Base-by-base conservation (phyloP, 2,113 vertebrate species). In the Chionomys nivalis region DNA sequence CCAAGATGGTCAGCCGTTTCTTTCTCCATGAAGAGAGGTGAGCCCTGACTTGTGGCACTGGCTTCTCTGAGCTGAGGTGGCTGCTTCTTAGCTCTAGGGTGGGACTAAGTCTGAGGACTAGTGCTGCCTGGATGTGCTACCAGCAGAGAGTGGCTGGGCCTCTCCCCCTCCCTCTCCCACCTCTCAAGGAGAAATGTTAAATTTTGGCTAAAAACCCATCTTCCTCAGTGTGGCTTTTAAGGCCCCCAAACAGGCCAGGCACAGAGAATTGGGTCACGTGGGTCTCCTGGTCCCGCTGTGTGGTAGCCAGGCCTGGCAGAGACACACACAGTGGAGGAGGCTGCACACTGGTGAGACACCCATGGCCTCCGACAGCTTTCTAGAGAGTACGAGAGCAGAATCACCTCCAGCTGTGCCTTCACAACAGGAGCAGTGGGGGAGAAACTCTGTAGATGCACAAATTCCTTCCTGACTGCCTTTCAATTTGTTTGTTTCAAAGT, bases 391-490 rank as follows among this genome's bases (percentile, higher is more conserved):
- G 77, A 61, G 65, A 77, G 72, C 3, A 33, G 49, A 31, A 42
- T 26, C 58, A 52, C 79, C 36, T 23, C 5, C 11, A 81, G 88
- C 39, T 9, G 13, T 0, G 49, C 79, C 85, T 75, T 33, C 61
- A 12, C 58, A 31, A 4, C 21, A 26, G 49, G 44, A 47, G 81
- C n/a, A 0, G 93, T 1, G 28, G 97, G 55, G 36, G 55, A 85
- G 33, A 61, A 77, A 81, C 55, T 58, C 55, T 58, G 12, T 19
- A 58, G 17, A 21, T 0, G 55, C 55, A 6, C 66, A 86, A 89
- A 92, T 94, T 96, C 96, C 83, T 91, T 86, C 89, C 5, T 87
- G 94, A 76, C 55, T 68, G 91, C 86, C 83, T 90, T 97, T 90
- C 92, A 94, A 17, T 85, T 36, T 58, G 87, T 39, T 97, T 0